Evolutionary conservation across 2,888 invertebrate species (phyloP), one percentile per base, ranked within the genome.

Genomic region (Luperina testacea): DNA sequence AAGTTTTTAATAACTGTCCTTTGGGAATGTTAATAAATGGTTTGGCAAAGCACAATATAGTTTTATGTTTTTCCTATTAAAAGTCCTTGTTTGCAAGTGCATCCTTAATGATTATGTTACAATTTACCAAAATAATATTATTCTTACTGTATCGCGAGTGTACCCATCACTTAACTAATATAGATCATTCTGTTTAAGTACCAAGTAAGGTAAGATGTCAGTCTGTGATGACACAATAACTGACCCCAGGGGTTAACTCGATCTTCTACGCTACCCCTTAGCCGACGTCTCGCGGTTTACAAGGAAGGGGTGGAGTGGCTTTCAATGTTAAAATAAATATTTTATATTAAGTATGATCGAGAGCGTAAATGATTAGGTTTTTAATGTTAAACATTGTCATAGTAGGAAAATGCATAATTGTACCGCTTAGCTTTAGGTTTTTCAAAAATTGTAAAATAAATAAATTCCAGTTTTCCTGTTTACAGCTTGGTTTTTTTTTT

Each of bases 141-240:
- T 6, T 32, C 11, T 48, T 48, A 20, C 3, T 20, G 8, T 51
- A 0, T n/a, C n/a, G 38, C 3, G 17, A 38, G 17, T 9, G 15
- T 8, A 45, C 1, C 13, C 2, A 59, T 57, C 3, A 32, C 27
- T 57, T 57, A 45, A 57, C 11, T 27, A 53, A 7, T 74, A 69
- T 17, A 68, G 48, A 63, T 63, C 27, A 57, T 67, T 73, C 68
- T 61, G 51, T 85, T 80, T 80, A 81, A 80, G 82, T 77, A 82
- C 78, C 86, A 88, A 48, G 59, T 85, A 85, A 89, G 90, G 87
- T 83, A 87, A 83, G 84, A 90, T 86, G 91, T 90, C 88, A 87
- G 86, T 80, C 80, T 77, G 65, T 90, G 90, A 93, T 92, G 94
- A 92, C 92, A 95, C 94, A 95, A 95, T 95, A 95, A 95, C 92